Evolutionary conservation across 2,113 vertebrate species (phyloP).

Genomic region (Scomber japonicus): DNA sequence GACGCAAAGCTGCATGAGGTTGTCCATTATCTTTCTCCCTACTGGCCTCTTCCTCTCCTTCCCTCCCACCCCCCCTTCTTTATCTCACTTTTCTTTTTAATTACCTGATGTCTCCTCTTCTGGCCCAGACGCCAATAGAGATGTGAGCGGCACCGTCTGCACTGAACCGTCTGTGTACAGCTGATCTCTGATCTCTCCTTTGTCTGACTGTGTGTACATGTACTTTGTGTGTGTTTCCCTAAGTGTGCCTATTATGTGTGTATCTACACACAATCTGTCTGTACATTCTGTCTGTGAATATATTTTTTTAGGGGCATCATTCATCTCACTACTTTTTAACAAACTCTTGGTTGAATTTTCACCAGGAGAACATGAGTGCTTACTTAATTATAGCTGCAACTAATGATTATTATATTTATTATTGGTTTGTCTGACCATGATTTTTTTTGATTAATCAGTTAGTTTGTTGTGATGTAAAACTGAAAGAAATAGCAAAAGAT

Average conservation of each 20-base stretch:
- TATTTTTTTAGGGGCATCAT: conserved; percentile 17
- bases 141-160: conserved; percentile 73
- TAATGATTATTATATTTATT: too few species aligned
- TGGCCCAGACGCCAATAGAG: conserved; percentile 77
- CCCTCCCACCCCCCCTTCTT: conserved; percentile 52
- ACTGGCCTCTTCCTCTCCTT: conserved; percentile 61
- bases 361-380: neutral
- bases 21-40: conserved; percentile 74
- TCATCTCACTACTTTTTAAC: neutral
- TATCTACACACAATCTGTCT: conserved; percentile 38
- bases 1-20: conserved; percentile 68
- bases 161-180: conserved; percentile 64
- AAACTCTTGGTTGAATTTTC: neutral
- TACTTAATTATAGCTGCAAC: too few species aligned
- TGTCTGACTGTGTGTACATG: conserved; percentile 49
- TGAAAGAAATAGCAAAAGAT: too few species aligned
- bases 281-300: conserved; percentile 32
- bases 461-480: too few species aligned
- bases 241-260: conserved; percentile 28
- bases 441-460: too few species aligned
- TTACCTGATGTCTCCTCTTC: conserved; percentile 81
- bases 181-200: conserved; percentile 71
- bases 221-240: conserved; percentile 31
- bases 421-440: too few species aligned
- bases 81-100: conserved; percentile 81